These are phyloP conservation scores for Todus mexicanus DNA, from an alignment of 2,797 vertebrate genomes.

Conservation along the genomic window DNA sequence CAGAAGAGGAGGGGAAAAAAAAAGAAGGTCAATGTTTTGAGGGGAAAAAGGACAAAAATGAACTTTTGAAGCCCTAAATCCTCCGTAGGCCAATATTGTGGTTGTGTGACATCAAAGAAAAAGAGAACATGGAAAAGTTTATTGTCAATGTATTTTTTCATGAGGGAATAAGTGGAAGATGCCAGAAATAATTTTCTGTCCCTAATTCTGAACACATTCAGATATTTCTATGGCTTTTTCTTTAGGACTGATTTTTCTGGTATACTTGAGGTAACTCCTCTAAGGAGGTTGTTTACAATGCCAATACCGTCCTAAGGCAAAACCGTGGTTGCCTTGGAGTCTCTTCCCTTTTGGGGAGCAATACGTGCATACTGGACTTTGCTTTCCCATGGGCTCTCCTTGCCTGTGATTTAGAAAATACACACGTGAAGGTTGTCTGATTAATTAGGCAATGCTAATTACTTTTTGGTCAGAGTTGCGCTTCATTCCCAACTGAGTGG, in stretches of 20 bases:
- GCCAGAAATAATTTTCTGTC: neutral
- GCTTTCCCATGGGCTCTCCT: neutral
- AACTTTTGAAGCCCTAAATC: neutral
- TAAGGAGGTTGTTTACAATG: neutral
- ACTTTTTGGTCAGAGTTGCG: constrained; percentile 27
- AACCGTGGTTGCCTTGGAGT: neutral
- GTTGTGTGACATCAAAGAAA: neutral
- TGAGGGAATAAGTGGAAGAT: neutral
- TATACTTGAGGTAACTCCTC: neutral
- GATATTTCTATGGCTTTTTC: neutral
- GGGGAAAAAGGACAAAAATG: neutral
- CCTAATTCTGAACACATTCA: neutral
- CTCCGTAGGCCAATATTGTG: neutral
- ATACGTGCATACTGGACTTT: neutral
- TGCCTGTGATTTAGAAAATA: constrained; percentile 1
- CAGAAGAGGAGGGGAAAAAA: neutral
- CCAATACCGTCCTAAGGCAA: neutral
- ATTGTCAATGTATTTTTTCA: neutral
- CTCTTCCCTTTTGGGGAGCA: neutral
- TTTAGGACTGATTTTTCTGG: neutral
- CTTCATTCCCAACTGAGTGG: neutral
- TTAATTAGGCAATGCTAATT: constrained; percentile 16
- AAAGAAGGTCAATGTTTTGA: neutral
- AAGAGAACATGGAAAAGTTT: neutral
- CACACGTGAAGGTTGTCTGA: neutral